Evolutionary conservation across 2,888 invertebrate genomes (phyloP).

Genomic region (Acleris emargana): DNA sequence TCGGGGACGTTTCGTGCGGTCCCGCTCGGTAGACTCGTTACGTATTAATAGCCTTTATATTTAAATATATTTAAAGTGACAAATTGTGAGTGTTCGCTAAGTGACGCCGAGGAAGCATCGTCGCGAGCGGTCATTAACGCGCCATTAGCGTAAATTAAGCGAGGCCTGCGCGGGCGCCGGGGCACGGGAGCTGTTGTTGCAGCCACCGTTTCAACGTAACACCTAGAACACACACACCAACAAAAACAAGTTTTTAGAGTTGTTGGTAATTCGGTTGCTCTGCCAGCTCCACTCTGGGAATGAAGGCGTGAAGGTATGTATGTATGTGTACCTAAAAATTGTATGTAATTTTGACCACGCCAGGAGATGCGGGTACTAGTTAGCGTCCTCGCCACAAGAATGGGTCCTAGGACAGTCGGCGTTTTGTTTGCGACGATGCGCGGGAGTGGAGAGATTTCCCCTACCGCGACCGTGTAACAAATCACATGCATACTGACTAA

Average conservation of each 20-base stretch:
- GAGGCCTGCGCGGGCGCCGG: constrained; percentile 44
- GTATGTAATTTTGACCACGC: neutral
- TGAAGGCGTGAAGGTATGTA: too few species aligned
- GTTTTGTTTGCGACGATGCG: too few species aligned
- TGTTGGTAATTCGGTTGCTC: too few species aligned
- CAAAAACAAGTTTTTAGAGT: too few species aligned
- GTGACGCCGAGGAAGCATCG: constrained; percentile 10
- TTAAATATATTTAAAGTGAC: constrained; percentile 18
- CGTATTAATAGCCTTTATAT: constrained; percentile 22
- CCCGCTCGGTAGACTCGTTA: neutral
- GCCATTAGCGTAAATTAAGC: constrained; percentile 76
- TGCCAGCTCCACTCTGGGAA: too few species aligned
- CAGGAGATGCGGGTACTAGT: too few species aligned
- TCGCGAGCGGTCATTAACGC: constrained; percentile 56
- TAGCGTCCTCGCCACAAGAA: too few species aligned
- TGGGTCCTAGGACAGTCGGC: too few species aligned
- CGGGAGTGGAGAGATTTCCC: too few species aligned
- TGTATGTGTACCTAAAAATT: neutral
- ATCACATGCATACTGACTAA: too few species aligned
- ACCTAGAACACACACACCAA: too few species aligned
- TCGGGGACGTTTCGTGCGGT: constrained; percentile 8
- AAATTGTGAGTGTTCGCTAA: constrained; percentile 23
- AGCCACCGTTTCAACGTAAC: neutral
- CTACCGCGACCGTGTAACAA: too few species aligned
- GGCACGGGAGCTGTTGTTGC: neutral